phyloP scores from a whole-genome alignment of 2,888 invertebrate species.

The Digitonthophagus gazella region DNA sequence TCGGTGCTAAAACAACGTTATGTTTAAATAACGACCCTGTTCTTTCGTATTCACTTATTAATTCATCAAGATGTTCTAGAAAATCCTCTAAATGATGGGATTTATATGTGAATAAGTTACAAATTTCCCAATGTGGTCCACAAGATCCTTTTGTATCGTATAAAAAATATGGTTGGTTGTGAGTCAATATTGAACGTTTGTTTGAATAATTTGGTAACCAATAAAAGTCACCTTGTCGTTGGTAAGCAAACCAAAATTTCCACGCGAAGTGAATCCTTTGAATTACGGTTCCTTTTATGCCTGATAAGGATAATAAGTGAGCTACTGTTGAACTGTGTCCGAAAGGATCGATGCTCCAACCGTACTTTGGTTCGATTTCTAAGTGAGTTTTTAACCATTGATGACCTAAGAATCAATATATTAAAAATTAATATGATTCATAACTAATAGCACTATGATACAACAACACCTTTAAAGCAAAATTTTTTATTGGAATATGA shows the following conservation, averaged over 20 bases:
- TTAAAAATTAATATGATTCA: too few relatives aligned
- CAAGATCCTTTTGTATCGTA: slow-evolving; percentile 13
- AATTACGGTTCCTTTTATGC: slow-evolving; percentile 16
- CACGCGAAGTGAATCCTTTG: slow-evolving; percentile 21
- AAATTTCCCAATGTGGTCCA: slow-evolving; percentile 17
- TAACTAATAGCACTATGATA: too few relatives aligned
- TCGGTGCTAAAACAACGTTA: slow-evolving; percentile 18
- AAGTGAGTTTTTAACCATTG: slow-evolving; percentile 18
- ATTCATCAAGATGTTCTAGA: background rate
- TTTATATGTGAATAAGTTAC: slow-evolving; percentile 5
- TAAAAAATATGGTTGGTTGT: slow-evolving; percentile 13
- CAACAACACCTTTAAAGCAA: too few relatives aligned
- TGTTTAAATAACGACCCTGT: slow-evolving; percentile 15
- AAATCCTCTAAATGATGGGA: slow-evolving; percentile 1
- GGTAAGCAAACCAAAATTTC: slow-evolving; percentile 20
- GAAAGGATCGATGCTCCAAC: slow-evolving; percentile 19
- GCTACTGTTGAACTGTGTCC: slow-evolving; percentile 18
- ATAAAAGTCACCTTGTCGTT: slow-evolving; percentile 10
- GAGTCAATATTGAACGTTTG: slow-evolving; percentile 4
- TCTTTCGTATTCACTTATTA: slow-evolving; percentile 15
- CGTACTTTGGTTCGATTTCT: slow-evolving; percentile 13
- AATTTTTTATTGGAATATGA: too few relatives aligned
- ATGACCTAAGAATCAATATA: too few relatives aligned
- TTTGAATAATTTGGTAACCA: slow-evolving; percentile 17
- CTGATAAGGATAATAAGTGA: slow-evolving; percentile 17